A percentile compares a stretch with the other conserved stretches of the same genome.
phyloP scores from a whole-genome alignment of 2,888 invertebrate species.

The Epinotia ramella region DNA sequence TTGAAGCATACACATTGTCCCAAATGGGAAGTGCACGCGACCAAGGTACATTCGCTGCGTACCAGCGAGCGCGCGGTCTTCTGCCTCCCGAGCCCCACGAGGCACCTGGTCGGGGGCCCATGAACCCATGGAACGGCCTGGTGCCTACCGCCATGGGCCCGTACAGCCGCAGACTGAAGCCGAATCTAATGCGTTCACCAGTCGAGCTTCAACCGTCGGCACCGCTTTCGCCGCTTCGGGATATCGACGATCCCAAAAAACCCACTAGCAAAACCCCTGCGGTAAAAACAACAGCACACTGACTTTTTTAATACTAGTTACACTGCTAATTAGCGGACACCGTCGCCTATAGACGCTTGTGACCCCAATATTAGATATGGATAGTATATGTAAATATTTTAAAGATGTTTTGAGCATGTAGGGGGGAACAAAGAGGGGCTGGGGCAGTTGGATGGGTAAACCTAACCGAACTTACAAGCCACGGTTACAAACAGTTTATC shows the following conservation, averaged over 20 bases:
- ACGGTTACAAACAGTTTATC: too few species aligned
- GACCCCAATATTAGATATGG: too few species aligned
- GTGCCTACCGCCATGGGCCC: conserved; percentile 1
- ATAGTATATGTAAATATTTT: background rate
- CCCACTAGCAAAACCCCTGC: background rate
- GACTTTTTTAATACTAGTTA: background rate
- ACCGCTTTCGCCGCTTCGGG: conserved; percentile 2
- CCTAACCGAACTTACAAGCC: background rate
- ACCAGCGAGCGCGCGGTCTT: conserved; percentile 1
- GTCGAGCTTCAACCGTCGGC: background rate
- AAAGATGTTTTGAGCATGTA: background rate
- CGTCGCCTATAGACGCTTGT: too few species aligned
- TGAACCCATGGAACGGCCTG: conserved; percentile 6
- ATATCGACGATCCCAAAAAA: background rate
- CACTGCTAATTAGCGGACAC: background rate
- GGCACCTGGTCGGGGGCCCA: background rate
- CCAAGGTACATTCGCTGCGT: background rate
- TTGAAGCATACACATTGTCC: too few species aligned
- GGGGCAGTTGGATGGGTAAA: background rate
- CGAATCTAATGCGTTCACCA: background rate
- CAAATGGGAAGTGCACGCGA: too few species aligned
- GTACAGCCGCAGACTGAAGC: background rate
- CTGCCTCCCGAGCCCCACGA: background rate
- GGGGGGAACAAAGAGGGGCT: background rate
- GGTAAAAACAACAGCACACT: background rate